Base-by-base conservation (phyloP, 64 coral and sea anemone species). In the Cladopsammia gracilis region DNA sequence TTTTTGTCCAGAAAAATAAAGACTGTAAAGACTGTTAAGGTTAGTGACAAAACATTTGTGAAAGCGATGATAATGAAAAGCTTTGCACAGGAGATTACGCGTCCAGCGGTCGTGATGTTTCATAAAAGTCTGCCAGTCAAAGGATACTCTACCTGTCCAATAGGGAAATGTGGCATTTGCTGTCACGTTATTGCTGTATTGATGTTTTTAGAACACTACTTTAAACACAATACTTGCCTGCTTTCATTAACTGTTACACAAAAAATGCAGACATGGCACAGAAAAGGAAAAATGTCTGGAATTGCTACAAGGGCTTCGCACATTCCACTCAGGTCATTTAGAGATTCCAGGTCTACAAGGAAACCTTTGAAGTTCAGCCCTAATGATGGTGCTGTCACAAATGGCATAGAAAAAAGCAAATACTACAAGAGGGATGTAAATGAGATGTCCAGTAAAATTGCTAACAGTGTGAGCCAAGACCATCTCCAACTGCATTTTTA, bases 21-120 rank as follows among this genome's bases (percentile, higher is more conserved):
- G 46, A 90, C 59, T 81, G 76, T 80, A 50, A 81, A 90, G 77
- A 24, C 23, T 59, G 42, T 90, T 46, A 46, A 18, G n/a, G 58
- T 23, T 81, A 76, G 58, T 51, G 49, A 46, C 18, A 56, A 69
- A 58, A 79, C 75, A 23, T 82, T 90, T 71, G 89, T 90, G 14
- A 80, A 90, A 81, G 89, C 89, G 60, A 80, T 71, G 64, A 90
- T 90, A 79, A 90, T 69, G 7, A 82, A 90, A 90, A 69, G 44
- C 61, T 90, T 69, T 77, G 73, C 75, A 64, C 79, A 83, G 60
- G 79, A 83, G 60, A 83, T 64, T 73, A 90, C 60, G 14, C 48
- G 20, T 54, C 77, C 64, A 6, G 75, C 77, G 14, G 77, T 90
- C 47, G 3, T 90, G 51, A 66, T 90, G 75, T 90, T 90, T 81